Conservation (phyloP, 2,888 invertebrate species). For the Synergus laeviventris region DNA sequence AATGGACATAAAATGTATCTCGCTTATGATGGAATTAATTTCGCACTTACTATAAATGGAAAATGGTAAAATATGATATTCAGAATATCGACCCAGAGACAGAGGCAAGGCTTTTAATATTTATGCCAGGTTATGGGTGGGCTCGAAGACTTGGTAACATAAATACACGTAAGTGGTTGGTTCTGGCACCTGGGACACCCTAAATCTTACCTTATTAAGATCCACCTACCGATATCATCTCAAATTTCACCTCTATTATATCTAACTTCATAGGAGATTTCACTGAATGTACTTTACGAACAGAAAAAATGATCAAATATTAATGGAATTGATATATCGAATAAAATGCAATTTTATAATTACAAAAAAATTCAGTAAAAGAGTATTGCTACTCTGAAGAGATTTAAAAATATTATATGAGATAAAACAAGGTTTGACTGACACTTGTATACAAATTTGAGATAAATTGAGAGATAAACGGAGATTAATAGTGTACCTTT, state of each 20-base stretch:
- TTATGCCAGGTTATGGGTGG: constrained; percentile 61
- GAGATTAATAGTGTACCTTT: constrained; percentile 43
- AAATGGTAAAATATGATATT: constrained; percentile 32
- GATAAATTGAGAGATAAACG: not conserved
- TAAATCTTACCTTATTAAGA: constrained; percentile 70
- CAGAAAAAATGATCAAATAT: constrained; percentile 33
- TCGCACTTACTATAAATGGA: constrained; percentile 22
- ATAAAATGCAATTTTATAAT: too few species aligned
- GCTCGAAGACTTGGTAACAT: constrained; percentile 57
- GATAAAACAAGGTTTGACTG: not conserved
- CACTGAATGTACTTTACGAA: constrained; percentile 6
- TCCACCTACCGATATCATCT: constrained; percentile 43
- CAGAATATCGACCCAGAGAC: constrained; percentile 9
- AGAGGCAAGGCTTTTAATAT: constrained; percentile 59
- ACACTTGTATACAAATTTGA: not conserved
- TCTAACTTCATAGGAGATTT: constrained; percentile 3
- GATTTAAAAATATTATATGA: not conserved
- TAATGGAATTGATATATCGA: too few species aligned
- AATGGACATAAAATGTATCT: constrained; percentile 24
- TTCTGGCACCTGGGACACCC: constrained; percentile 65
- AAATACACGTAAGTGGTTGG: constrained; percentile 57
- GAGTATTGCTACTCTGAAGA: too few species aligned
- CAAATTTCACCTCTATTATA: constrained; percentile 38
- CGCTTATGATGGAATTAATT: constrained; percentile 10
- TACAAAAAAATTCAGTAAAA: too few species aligned